phyloP scores from a whole-genome alignment of 2,113 vertebrate genomes.

The Mormyrus iriodes region DNA sequence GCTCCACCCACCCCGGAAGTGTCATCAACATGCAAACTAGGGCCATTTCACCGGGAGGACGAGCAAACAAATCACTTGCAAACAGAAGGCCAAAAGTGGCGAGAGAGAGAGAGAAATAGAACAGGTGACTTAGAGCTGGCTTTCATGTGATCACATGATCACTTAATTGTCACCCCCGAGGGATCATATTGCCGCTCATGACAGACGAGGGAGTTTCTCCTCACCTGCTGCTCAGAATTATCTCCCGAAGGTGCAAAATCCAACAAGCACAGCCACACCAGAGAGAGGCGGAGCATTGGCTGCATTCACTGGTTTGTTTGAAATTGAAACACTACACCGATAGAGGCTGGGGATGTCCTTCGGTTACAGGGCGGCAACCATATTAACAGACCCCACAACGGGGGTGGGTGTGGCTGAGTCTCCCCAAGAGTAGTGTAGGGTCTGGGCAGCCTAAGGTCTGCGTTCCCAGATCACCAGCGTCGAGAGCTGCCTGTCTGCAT shows the following conservation, averaged over 20 bases:
- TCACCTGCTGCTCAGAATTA: conserved; percentile 2
- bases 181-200: neutral
- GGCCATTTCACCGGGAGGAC: neutral
- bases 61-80: neutral
- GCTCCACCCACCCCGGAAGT: neutral
- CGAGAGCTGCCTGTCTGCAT: neutral
- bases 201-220: neutral
- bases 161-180: neutral
- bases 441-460: neutral
- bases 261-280: neutral
- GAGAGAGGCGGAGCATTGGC: neutral
- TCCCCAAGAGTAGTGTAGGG: neutral
- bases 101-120: neutral
- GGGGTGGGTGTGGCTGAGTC: neutral
- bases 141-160: neutral
- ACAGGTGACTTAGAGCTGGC: neutral
- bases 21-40: conserved; percentile 3
- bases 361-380: neutral
- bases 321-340: neutral
- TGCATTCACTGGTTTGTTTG: neutral
- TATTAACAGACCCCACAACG: neutral
- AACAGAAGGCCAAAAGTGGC: neutral
- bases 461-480: neutral
- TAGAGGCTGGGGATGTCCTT: neutral
- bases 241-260: neutral